Conservation (phyloP, 2,797 vertebrate genomes). For the Alosa sapidissima region DNA sequence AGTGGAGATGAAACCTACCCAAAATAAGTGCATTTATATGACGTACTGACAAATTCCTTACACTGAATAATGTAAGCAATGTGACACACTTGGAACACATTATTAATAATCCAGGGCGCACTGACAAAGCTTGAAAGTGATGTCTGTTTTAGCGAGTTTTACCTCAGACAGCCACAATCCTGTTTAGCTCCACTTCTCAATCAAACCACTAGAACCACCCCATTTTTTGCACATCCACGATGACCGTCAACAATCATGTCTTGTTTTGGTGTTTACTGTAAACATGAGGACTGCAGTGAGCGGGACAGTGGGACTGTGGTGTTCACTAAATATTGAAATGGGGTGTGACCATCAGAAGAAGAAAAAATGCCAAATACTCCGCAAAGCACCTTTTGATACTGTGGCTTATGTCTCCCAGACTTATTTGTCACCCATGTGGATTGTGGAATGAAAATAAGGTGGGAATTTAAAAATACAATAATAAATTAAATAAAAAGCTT, state of each 20-base stretch:
- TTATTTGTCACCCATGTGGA: not conserved
- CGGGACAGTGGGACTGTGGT: not conserved
- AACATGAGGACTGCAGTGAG: not conserved
- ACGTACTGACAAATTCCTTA: not conserved
- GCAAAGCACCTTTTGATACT: slow-evolving; percentile 16
- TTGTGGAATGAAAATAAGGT: not conserved
- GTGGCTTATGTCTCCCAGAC: not conserved
- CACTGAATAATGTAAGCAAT: not conserved
- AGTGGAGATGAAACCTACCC: slow-evolving; percentile 8
- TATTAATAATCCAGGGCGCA: not conserved
- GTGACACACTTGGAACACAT: not conserved
- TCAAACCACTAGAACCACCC: not conserved
- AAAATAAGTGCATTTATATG: slow-evolving; percentile 7
- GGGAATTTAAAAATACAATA: not conserved
- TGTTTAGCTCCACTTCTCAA: not conserved
- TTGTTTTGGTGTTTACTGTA: slow-evolving; percentile 13
- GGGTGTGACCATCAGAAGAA: not conserved
- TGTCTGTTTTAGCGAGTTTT: slow-evolving; percentile 9
- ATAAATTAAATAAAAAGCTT: not conserved
- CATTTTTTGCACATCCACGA: not conserved
- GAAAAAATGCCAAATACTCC: not conserved
- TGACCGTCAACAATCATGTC: not conserved
- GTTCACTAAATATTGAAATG: not conserved
- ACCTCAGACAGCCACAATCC: not conserved
- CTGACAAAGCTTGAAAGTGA: slow-evolving; percentile 1